Conservation (phyloP, 2,113 vertebrate genomes). For the Archilochus colubris region DNA sequence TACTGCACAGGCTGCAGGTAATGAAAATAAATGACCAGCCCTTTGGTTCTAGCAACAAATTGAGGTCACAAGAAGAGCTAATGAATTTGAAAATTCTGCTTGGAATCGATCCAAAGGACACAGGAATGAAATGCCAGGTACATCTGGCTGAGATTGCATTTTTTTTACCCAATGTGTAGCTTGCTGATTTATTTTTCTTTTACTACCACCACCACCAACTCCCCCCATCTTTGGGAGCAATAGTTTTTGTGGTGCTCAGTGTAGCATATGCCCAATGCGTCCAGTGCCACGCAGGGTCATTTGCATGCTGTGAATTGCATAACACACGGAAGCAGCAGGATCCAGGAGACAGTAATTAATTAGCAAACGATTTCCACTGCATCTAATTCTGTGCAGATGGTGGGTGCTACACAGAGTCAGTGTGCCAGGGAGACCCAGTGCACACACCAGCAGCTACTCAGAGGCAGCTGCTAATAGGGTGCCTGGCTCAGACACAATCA, state of each 20-base stretch:
- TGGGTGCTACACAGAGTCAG: background rate
- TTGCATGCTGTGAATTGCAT: background rate
- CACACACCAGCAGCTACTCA: rapidly evolving
- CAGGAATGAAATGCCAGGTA: background rate
- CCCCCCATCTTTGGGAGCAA: background rate
- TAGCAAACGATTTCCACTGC: background rate
- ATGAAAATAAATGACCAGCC: background rate
- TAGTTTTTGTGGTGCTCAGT: background rate
- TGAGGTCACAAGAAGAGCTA: background rate
- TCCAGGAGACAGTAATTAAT: background rate
- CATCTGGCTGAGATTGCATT: background rate
- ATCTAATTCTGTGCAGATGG: background rate
- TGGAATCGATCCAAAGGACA: background rate
- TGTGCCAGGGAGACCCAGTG: rapidly evolving
- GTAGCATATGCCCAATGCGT: background rate
- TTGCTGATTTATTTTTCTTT: background rate
- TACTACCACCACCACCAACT: too few species aligned
- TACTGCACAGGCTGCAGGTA: background rate
- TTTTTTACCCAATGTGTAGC: rapidly evolving
- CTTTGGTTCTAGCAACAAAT: background rate
- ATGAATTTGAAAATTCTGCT: background rate
- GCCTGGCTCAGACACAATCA: background rate
- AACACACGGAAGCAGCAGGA: background rate
- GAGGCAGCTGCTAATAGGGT: background rate
- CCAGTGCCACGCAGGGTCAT: background rate